Percentiles rank a stretch among this genome's conserved stretches.
These are phyloP conservation scores for Cyrtonyx montezumae DNA, from an alignment of 2,113 vertebrate species.

Conservation along the genomic window DNA sequence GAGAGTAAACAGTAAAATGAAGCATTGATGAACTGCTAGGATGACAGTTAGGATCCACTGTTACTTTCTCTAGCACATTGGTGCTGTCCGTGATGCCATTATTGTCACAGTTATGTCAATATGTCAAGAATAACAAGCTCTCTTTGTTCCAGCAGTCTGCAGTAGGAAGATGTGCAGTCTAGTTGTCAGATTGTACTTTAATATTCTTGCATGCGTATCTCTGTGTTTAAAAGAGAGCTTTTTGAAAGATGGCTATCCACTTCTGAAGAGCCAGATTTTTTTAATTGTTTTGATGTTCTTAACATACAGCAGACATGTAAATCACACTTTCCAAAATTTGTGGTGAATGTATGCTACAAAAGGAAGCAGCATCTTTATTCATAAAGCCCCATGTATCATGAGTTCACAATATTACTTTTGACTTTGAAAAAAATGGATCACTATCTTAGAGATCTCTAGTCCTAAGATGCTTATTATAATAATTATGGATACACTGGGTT, in stretches of 20 bases:
- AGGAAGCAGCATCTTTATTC: background rate
- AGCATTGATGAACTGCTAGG: rapidly evolving
- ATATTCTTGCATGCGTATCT: background rate
- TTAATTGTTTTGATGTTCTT: background rate
- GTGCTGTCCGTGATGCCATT: background rate
- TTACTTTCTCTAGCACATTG: background rate
- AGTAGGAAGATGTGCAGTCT: background rate
- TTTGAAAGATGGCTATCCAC: background rate
- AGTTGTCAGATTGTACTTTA: background rate
- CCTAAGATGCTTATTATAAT: background rate
- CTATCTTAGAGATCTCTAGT: background rate
- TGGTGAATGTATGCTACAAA: background rate
- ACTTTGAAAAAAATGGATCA: background rate
- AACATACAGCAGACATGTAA: background rate
- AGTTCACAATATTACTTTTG: background rate
- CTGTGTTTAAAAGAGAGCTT: background rate
- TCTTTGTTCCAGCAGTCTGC: background rate
- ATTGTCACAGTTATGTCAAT: background rate
- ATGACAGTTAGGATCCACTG: background rate
- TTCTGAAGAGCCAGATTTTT: background rate
- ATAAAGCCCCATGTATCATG: background rate
- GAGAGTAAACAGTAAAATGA: background rate
- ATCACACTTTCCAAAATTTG: background rate
- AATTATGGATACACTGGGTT: background rate
- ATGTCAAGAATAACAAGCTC: background rate